These are phyloP conservation scores for Stomatorhinus walkeri DNA, from an alignment of 2,797 vertebrate genomes.

Conservation along the genomic window DNA sequence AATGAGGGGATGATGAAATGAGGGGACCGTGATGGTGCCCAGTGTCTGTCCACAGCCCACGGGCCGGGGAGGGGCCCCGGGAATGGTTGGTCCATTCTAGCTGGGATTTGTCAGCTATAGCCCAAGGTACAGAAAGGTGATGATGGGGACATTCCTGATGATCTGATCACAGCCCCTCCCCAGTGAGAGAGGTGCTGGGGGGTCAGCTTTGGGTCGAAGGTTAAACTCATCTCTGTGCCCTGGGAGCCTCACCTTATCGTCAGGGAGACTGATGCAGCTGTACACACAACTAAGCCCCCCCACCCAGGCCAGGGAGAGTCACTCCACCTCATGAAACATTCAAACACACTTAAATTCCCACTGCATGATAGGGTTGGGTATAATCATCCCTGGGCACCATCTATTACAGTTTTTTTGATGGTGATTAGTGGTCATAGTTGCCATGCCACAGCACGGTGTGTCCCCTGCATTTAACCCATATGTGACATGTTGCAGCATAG, in stretches of 20 bases:
- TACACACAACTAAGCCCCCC: background rate
- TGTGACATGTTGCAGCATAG: background rate
- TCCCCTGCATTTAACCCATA: background rate
- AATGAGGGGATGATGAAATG: background rate
- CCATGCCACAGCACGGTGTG: background rate
- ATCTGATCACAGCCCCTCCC: background rate
- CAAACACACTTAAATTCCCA: background rate
- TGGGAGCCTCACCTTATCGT: background rate
- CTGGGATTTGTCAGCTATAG: background rate
- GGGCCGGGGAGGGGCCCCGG: background rate
- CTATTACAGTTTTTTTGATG: background rate
- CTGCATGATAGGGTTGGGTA: background rate
- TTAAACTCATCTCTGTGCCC: slow-evolving; percentile 10
- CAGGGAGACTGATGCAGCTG: background rate
- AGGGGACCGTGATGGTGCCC: background rate
- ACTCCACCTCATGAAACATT: background rate
- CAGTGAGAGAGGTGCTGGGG: background rate
- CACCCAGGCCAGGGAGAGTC: background rate
- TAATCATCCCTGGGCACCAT: background rate
- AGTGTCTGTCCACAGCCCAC: background rate
- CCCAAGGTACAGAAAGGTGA: background rate
- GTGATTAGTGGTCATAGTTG: background rate
- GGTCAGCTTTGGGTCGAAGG: background rate
- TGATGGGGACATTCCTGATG: background rate
- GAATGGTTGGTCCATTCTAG: background rate